Base-by-base conservation (phyloP, 2,888 invertebrate species). In the Mylabris sibirica region DNA sequence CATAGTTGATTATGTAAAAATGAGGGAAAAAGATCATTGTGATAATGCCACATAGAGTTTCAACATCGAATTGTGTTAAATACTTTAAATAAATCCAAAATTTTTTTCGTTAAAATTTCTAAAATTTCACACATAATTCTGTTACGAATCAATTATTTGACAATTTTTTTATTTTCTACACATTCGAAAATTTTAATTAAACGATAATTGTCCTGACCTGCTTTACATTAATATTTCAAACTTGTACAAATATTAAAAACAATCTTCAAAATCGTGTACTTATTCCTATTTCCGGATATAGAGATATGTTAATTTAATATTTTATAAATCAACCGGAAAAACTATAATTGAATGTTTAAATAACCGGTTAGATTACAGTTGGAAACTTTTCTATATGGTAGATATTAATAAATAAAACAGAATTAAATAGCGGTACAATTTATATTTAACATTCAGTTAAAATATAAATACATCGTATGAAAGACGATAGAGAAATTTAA, bases 281-380 rank as follows among this genome's bases (percentile, higher is more conserved):
- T 17, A 44, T 17, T 5, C 1, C 3, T 44, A 44, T 44, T 44
- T n/a, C 44, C 44, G 44, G 44, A 44, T 44, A n/a, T n/a, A n/a
- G n/a, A 44, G 38, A 11, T 35, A 35, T 35, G 35, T 35, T 41
- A 44, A 44, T 4, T 17, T 6, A 44, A 44, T n/a, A 44, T 44
- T 17, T 44, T 44, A 17, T 44, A 44, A 44, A 44, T 44, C 44
- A 44, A 44, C 44, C 44, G 44, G 44, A 44, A 44, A 17, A n/a
- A 44, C 44, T 44, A 44, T 44, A 44, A 44, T 44, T 17, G 44
- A 44, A 44, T 44, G 44, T n/a, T 44, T 17, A 44, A 44, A 44
- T 17, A 44, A 44, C 44, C 44, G 44, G 44, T 44, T 44, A 44
- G 44, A 17, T 44, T 44, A 44, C 44, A 44, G 44, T 44, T 44